A percentile compares a stretch with the other conserved stretches of the same genome.
phyloP scores from a whole-genome alignment of 2,888 invertebrate species.

The Andrena fulva region DNA sequence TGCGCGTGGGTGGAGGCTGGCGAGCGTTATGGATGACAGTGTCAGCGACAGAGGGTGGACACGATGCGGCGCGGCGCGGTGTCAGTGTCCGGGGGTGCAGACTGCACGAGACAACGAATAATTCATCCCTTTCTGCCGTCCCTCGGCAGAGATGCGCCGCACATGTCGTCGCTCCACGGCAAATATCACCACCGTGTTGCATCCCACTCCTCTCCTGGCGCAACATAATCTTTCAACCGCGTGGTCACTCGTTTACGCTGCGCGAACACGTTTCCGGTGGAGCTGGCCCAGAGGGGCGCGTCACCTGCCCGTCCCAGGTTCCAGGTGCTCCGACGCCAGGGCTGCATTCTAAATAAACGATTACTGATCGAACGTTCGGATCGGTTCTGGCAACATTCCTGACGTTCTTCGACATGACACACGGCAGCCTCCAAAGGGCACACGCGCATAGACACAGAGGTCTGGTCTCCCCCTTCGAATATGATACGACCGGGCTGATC shows the following conservation, averaged over 20 bases:
- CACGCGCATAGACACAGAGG: neutral
- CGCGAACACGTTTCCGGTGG: conserved; percentile 13
- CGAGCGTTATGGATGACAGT: conserved; percentile 81
- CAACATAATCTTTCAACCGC: conserved; percentile 42
- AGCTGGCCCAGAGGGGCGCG: neutral
- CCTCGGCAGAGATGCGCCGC: conserved; percentile 61
- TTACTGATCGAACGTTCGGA: no score
- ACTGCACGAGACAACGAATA: conserved; percentile 83
- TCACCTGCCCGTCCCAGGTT: conserved; percentile 19
- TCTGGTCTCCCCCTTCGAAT: neutral
- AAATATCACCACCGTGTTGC: conserved; percentile 43
- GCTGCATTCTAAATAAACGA: no score
- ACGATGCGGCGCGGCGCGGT: conserved; percentile 69
- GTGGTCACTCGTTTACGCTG: conserved; percentile 20
- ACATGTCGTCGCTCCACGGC: conserved; percentile 56
- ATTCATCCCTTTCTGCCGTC: conserved; percentile 78
- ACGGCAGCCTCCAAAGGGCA: neutral
- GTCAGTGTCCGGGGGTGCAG: conserved; percentile 76
- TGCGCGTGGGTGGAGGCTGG: conserved; percentile 54
- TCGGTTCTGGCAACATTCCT: no score
- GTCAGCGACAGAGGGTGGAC: conserved; percentile 76
- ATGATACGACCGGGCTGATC: neutral
- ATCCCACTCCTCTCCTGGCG: conserved; percentile 3
- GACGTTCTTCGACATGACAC: no score
- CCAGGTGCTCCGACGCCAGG: neutral